Base-by-base conservation (phyloP, 2,797 vertebrate species). In the Holocentrus rufus region DNA sequence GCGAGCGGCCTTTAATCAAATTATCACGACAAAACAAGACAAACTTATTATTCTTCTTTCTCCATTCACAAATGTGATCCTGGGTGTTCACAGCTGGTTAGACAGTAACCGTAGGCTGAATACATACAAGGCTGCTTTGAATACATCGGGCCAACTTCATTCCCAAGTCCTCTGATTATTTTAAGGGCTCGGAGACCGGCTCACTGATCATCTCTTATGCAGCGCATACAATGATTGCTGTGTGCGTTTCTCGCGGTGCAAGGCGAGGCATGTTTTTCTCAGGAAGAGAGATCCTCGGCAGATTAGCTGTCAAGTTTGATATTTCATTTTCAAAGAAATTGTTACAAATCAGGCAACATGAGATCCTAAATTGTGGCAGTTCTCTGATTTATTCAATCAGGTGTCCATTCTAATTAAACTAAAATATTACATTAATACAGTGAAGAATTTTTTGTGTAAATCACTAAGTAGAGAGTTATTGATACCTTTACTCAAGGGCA, bases 1-100 rank as follows among this genome's bases (percentile, higher is more conserved):
- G 70, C 72, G 56, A 72, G 44, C 60, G 57, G 60, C 67, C 87
- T 92, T 93, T 85, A 84, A 87, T 89, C 78, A 88, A 77, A 91
- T 92, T 87, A 88, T 90, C 82, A 72, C 63, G 82, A 71, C 69
- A 77, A 81, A 27, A 90, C 79, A 79, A 85, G 82, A 87, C 69
- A 79, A 73, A 63, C 39, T 61, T 85, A 65, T 55, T 75, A 46
- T 89, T 84, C 88, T 85, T 82, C 53, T 64, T 84, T 69, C 60
- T 83, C 61, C 39, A 80, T 87, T 85, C 72, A 57, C 74, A 78
- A 78, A 80, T 72, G 55, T 47, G 52, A 80, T 71, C 76, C 80
- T 18, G 27, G 67, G 67, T 77, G 87, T 55, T 81, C 69, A 72
- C 74, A 83, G 71, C 74, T 90, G 81, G 78, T 86, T 70, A 82